phyloP scores from a whole-genome alignment of 2,888 invertebrate genomes.

The Lamellibrachia satsuma region DNA sequence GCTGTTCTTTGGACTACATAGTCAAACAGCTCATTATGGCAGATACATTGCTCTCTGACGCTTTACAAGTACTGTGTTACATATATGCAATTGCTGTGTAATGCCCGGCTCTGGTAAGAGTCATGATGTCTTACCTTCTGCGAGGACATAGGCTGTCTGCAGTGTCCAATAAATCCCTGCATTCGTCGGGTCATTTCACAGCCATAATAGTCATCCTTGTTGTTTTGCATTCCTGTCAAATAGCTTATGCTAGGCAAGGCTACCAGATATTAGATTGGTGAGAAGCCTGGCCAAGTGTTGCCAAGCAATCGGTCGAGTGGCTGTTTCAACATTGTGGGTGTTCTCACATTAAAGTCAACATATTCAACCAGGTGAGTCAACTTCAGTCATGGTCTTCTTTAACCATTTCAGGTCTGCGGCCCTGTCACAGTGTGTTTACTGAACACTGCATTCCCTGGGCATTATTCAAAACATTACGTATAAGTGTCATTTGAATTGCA shows the following conservation, averaged over 20 bases:
- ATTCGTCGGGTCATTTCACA: not conserved
- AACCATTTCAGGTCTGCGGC: too few relatives aligned
- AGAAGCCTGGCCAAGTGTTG: slow-evolving; percentile 12
- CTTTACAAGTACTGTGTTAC: not conserved
- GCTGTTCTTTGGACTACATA: not conserved
- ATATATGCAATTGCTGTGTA: not conserved
- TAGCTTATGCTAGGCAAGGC: not conserved
- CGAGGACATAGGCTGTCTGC: not conserved
- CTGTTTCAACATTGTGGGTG: too few relatives aligned
- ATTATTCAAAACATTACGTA: too few relatives aligned
- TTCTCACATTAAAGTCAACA: too few relatives aligned
- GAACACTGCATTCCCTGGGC: too few relatives aligned
- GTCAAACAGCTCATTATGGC: not conserved
- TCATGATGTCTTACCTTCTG: not conserved
- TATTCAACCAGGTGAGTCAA: too few relatives aligned
- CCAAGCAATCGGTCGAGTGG: not conserved
- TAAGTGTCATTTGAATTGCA: too few relatives aligned
- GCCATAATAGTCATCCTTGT: not conserved
- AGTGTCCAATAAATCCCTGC: not conserved
- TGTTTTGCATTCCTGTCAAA: not conserved
- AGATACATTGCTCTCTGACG: not conserved
- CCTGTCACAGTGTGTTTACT: too few relatives aligned
- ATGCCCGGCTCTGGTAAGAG: not conserved
- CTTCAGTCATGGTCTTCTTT: too few relatives aligned
- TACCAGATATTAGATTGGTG: not conserved